Conservation (phyloP, 2,888 invertebrate species). For the Drosophila kuntzei region DNA sequence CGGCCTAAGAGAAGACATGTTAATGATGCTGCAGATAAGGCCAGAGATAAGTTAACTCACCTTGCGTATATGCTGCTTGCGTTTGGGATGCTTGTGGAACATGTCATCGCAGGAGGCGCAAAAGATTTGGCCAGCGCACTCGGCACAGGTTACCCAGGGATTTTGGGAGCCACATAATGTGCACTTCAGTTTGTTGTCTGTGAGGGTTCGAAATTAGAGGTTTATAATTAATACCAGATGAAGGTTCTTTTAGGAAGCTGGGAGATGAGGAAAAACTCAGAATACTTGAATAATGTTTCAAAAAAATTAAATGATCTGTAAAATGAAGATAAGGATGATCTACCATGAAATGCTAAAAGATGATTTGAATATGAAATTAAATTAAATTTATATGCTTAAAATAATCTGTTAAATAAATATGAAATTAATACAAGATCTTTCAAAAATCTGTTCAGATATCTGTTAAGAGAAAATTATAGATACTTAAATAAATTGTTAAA, state of each 20-base stretch:
- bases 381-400: too few relatives aligned
- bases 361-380: too few relatives aligned
- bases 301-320: too few relatives aligned
- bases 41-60: conserved; percentile 85
- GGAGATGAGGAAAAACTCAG: neutral
- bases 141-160: conserved; percentile 93
- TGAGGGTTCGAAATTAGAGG: neutral
- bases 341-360: too few relatives aligned
- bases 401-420: neutral
- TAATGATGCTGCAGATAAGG: neutral
- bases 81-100: conserved; percentile 96
- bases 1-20: conserved; percentile 73
- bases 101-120: conserved; percentile 97
- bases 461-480: too few relatives aligned
- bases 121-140: conserved; percentile 93
- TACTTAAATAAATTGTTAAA: too few relatives aligned
- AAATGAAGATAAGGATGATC: too few relatives aligned
- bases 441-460: too few relatives aligned
- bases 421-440: too few relatives aligned
- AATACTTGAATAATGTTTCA: too few relatives aligned
- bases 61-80: conserved; percentile 92
- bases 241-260: neutral
- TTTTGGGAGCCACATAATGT: conserved; percentile 94
- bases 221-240: neutral
- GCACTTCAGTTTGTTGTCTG: conserved; percentile 89